Base-by-base conservation (phyloP, 2,113 vertebrate genomes). In the Coreoperca whiteheadi region DNA sequence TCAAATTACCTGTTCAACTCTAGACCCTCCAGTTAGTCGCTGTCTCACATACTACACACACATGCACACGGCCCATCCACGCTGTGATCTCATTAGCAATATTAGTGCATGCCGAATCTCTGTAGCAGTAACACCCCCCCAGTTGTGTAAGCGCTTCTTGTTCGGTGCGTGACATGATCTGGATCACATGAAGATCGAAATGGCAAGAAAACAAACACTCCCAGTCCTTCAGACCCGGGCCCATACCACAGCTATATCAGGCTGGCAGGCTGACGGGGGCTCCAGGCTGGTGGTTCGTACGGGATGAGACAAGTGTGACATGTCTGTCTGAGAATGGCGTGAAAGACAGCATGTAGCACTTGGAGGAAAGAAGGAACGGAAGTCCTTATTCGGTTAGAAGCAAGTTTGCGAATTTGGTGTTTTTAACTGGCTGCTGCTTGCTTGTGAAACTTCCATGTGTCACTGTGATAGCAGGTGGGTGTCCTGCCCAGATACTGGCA, bases 301-400 rank as follows among this genome's bases (percentile, higher is more conserved):
- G 41, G 71, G 74, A 61, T 66, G 57, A 84, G 75, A 77, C 12
- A 1, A 63, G 50, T 25, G 78, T 94, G 88, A 94, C 73, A 60
- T 53, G 68, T 80, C 64, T 23, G 94, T 94, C 92, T 94, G 91
- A 91, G 90, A 94, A 94, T 93, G 90, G 79, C 65, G 65, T 71
- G 57, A 89, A 83, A 82, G 34, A 43, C 11, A 39, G 48, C 53
- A 56, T 51, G 70, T 8, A 65, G 57, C 73, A 59, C 43, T 57
- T 21, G 56, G 25, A 34, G 61, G 25, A 77, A 79, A 68, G 63
- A 76, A 78, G 28, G 48, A 67, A 73, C 48, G 10, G 34, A 69
- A 66, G 64, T 77, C 74, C 60, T 76, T 28, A 57, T 54, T 65
- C 6, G n/a, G 2, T 46, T 28, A 46, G 1, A n/a, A 61, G 51